Evolutionary conservation across 2,113 vertebrate genomes (phyloP), one percentile per base, ranked within the genome.

Genomic region (Xiphophorus couchianus): DNA sequence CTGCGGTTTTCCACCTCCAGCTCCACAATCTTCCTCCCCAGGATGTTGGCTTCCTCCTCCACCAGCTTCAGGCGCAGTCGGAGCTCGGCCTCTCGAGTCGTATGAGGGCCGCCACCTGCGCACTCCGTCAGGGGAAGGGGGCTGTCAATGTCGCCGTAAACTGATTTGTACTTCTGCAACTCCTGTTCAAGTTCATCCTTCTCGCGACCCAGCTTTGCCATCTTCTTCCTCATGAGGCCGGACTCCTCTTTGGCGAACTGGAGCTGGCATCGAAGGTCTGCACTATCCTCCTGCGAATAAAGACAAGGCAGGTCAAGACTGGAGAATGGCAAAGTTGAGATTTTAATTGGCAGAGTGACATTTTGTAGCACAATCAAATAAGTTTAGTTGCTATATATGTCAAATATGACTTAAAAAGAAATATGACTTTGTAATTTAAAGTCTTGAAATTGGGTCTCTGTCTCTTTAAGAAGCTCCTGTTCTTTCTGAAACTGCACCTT

Each of bases 171-270:
- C 83, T 98, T 98, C 83, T 99, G 97, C 61, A 99, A 93, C 90
- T 99, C 98, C 85, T 97, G 98, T 73, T 99, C 98, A 85, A 97
- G 88, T 33, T 96, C 96, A 0, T 99, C 98, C 82, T 98, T 98
- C 89, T 99, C 98, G 25, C 93, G 94, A 25, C 97, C 97, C 22
- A 99, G 93, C 80, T 96, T 98, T 48, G 97, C 98, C 97, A 99
- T 98, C 93, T 99, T 98, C 88, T 98, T 99, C 30, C 97, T 95
- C 98, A 99, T 99, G 80, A 99, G 92, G 0, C 93, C 81, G 17
- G 97, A 97, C 90, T 99, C 98, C 83, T 99, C 98, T 92, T 99
- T 98, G 87, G 97, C 93, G 90, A 99, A 99, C 93, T 99, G 98
- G 69, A 99, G 97, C 94, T 98, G 98, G 88, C 98, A 99, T 76